Evolutionary conservation across 2,888 invertebrate genomes (phyloP).

Genomic region (Drosophila bunnanda): DNA sequence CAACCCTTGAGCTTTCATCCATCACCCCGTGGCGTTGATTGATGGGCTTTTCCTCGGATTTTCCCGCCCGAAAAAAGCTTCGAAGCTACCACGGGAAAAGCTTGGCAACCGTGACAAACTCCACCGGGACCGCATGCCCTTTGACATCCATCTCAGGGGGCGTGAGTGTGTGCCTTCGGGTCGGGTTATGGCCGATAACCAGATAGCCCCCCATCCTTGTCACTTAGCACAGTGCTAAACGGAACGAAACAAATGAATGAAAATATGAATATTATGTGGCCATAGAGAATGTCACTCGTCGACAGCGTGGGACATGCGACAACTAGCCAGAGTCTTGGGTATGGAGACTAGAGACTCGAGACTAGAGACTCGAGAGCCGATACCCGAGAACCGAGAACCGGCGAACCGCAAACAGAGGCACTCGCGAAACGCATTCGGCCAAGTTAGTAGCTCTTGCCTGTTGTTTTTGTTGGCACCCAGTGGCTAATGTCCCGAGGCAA

Average conservation of each 20-base stretch:
- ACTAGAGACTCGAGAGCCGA: neutral
- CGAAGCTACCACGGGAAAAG: conserved; percentile 25
- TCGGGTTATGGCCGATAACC: conserved; percentile 13
- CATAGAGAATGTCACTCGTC: conserved; percentile 65
- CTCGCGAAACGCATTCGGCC: conserved; percentile 61
- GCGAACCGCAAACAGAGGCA: conserved; percentile 23
- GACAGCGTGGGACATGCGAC: conserved; percentile 33
- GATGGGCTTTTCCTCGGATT: conserved; percentile 21
- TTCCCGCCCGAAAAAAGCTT: conserved; percentile 19
- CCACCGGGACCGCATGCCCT: conserved; percentile 68
- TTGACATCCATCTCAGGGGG: conserved; percentile 36
- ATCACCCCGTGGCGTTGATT: conserved; percentile 23
- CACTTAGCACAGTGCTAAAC: conserved; percentile 69
- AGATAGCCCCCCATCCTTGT: conserved; percentile 4
- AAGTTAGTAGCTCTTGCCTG: conserved; percentile 44
- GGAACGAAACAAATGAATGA: conserved; percentile 78
- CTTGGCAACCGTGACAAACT: conserved; percentile 36
- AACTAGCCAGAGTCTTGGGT: conserved; percentile 19
- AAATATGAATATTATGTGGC: conserved; percentile 59
- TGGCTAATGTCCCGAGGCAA: conserved; percentile 37
- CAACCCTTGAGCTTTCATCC: conserved; percentile 22
- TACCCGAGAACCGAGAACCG: neutral
- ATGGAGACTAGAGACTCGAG: neutral
- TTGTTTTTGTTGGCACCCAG: conserved; percentile 37
- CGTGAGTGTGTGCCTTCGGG: conserved; percentile 5